Evolutionary conservation across 1,140 invertebrate genomes (phyloP).

Genomic region (Drosophila mauritiana): DNA sequence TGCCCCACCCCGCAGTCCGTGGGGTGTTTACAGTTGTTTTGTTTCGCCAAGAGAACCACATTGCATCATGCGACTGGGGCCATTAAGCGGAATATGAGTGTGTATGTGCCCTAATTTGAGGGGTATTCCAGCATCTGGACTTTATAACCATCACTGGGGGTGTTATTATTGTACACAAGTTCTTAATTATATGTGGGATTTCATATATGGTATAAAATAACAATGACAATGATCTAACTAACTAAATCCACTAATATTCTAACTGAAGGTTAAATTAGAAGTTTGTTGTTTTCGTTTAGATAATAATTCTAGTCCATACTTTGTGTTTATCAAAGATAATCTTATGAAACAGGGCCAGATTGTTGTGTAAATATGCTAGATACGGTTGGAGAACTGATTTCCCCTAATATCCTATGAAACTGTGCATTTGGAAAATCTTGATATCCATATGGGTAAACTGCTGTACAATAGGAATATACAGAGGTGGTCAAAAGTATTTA

Average conservation of each 20-base stretch:
- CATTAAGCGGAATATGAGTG: constrained; percentile 12
- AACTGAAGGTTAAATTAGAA: neutral
- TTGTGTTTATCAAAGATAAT: neutral
- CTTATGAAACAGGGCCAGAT: neutral
- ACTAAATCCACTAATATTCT: neutral
- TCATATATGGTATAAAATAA: neutral
- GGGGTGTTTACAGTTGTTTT: constrained; percentile 43
- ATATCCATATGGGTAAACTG: neutral
- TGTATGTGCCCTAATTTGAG: constrained; percentile 28
- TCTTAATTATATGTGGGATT: neutral
- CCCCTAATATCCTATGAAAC: neutral
- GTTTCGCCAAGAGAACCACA: constrained; percentile 29
- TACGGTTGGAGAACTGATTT: neutral
- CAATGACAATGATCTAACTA: too few relatives aligned
- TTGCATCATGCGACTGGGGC: constrained; percentile 31
- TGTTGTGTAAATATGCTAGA: neutral
- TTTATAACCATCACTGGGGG: neutral
- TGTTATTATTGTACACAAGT: neutral
- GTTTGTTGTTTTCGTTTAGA: too few relatives aligned
- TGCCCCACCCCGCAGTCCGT: neutral
- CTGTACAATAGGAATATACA: neutral
- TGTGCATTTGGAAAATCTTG: neutral
- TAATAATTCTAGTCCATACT: neutral
- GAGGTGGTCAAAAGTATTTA: too few relatives aligned
- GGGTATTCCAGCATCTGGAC: constrained; percentile 25